phyloP scores from a whole-genome alignment of 2,113 vertebrate species.

The Otis tarda region DNA sequence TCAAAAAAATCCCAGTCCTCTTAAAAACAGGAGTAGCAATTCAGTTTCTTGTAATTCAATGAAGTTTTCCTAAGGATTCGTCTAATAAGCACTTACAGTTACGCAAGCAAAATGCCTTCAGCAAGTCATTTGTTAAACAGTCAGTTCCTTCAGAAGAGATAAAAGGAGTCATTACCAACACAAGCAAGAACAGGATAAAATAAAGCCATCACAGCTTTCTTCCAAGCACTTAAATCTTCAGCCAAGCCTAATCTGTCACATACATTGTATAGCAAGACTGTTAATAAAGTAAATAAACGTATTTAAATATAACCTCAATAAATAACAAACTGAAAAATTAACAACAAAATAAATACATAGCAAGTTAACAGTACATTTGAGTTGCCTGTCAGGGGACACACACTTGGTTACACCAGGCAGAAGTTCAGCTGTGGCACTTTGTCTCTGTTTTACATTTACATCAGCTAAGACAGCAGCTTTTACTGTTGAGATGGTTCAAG shows the following conservation, averaged over 20 bases:
- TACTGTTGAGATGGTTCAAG: neutral
- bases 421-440: neutral
- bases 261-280: neutral
- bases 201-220: neutral
- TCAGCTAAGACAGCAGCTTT: neutral
- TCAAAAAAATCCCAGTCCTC: neutral
- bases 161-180: constrained; percentile 72
- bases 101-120: constrained; percentile 74
- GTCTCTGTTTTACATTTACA: neutral
- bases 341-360: neutral
- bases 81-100: constrained; percentile 69
- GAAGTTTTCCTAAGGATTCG: constrained; percentile 63
- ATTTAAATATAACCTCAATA: neutral
- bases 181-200: constrained; percentile 28
- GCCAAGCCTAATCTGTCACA: neutral
- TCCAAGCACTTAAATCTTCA: neutral
- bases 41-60: constrained; percentile 32
- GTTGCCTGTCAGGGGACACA: constrained; percentile 13
- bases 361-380: neutral
- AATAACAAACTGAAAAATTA: neutral
- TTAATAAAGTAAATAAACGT: neutral
- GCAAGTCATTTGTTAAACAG: constrained; percentile 85
- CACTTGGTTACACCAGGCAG: neutral
- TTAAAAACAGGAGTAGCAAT: neutral
- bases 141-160: constrained; percentile 74